phyloP scores from a whole-genome alignment of 2,113 vertebrate species.

The human region DNA sequence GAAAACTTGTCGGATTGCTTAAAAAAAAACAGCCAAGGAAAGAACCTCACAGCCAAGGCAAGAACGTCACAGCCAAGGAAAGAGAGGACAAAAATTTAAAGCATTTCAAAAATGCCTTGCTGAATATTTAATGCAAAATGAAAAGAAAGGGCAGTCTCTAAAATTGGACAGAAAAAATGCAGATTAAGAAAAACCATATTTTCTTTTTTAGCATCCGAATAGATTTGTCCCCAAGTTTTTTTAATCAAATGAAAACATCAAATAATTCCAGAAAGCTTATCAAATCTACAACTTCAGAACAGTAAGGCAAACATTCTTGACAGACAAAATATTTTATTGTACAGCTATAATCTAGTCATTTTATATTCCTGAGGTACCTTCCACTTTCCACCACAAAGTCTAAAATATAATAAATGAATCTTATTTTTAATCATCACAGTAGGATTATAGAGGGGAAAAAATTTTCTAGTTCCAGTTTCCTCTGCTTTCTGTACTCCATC shows the following conservation, averaged over 20 bases:
- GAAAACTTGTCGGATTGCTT: neutral
- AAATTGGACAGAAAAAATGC: neutral
- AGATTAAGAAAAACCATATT: neutral
- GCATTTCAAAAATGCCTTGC: constrained; percentile 9
- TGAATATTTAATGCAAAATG: neutral
- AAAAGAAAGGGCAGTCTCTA: neutral
- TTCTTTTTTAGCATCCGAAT: neutral
- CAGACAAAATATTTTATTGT: neutral
- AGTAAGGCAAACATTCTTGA: neutral
- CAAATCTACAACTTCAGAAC: neutral
- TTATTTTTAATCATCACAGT: neutral
- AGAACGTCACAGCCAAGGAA: constrained; percentile 16
- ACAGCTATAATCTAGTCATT: neutral
- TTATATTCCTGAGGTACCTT: neutral
- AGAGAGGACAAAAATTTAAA: constrained; percentile 29
- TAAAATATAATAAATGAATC: neutral
- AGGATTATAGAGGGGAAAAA: neutral
- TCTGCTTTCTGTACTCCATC: neutral
- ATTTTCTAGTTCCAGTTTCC: neutral
- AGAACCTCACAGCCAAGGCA: constrained; percentile 17
- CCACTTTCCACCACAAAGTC: neutral
- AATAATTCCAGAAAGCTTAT: neutral
- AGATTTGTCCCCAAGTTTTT: neutral
- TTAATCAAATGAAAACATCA: neutral
- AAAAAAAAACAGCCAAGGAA: neutral